Evolutionary conservation across 1,140 invertebrate genomes (phyloP).

Genomic region (Tribolium castaneum): DNA sequence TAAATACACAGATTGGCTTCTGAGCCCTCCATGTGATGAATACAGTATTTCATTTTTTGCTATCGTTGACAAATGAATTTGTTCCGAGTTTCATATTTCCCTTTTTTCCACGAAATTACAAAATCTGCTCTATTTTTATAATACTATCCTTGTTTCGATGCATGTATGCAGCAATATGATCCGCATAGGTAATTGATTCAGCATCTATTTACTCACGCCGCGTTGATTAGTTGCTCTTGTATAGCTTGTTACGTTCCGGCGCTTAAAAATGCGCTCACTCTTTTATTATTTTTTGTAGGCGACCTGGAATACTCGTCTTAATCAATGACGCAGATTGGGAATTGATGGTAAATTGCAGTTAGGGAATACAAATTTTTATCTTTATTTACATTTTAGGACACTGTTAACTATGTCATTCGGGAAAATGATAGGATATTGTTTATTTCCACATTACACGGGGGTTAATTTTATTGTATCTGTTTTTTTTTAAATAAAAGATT

Average conservation of each 20-base stretch:
- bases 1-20: no score
- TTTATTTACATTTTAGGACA: constrained; percentile 51
- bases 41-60: no score
- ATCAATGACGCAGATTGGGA: constrained; percentile 96
- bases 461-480: constrained; percentile 39
- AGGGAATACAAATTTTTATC: constrained; percentile 68
- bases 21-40: no score
- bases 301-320: constrained; percentile 92
- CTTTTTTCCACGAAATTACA: background rate
- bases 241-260: constrained; percentile 9
- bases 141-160: background rate
- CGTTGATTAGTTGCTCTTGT: background rate
- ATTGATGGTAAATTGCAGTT: constrained; percentile 74
- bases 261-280: background rate
- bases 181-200: background rate
- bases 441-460: constrained; percentile 56
- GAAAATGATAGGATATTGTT: constrained; percentile 55
- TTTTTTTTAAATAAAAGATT: background rate
- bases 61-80: no score
- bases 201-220: background rate
- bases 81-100: no score
- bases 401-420: constrained; percentile 53
- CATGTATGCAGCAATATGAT: background rate
- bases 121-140: background rate
- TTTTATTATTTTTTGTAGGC: constrained; percentile 66